Evolutionary conservation across 2,113 vertebrate species (phyloP).

Genomic region (Cyphomyrus plagiostoma): DNA sequence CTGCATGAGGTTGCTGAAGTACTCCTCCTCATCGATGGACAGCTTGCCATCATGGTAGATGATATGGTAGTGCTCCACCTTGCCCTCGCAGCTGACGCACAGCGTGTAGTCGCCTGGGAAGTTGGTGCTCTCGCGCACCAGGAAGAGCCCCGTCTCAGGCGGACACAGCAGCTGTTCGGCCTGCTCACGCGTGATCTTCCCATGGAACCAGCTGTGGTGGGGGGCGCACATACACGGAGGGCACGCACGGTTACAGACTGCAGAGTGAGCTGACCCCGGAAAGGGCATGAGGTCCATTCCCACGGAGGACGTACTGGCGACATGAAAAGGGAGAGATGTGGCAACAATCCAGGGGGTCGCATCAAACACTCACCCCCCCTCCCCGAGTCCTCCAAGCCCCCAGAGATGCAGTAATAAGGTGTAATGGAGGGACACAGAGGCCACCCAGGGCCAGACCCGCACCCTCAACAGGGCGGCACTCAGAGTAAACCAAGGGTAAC

Average conservation of each 20-base stretch:
- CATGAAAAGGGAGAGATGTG: neutral
- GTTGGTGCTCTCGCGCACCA: conserved; percentile 97
- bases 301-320: neutral
- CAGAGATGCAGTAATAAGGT: neutral
- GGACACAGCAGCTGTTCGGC: conserved; percentile 80
- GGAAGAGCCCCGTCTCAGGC: conserved; percentile 80
- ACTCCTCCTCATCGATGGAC: conserved; percentile 87
- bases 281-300: neutral
- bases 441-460: neutral
- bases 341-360: neutral
- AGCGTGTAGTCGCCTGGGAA: conserved; percentile 95
- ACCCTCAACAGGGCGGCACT: neutral
- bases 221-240: neutral
- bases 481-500: neutral
- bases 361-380: neutral
- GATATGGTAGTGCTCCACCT: conserved; percentile 97
- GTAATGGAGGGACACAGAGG: neutral
- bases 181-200: conserved; percentile 91
- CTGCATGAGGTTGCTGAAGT: conserved; percentile 96
- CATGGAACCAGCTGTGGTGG: conserved; percentile 85
- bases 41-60: conserved; percentile 87
- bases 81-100: conserved; percentile 90
- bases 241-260: neutral
- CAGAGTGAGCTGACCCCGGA: neutral
- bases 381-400: neutral